Conservation (phyloP, 2,113 vertebrate genomes). For the Sapajus apella region DNA sequence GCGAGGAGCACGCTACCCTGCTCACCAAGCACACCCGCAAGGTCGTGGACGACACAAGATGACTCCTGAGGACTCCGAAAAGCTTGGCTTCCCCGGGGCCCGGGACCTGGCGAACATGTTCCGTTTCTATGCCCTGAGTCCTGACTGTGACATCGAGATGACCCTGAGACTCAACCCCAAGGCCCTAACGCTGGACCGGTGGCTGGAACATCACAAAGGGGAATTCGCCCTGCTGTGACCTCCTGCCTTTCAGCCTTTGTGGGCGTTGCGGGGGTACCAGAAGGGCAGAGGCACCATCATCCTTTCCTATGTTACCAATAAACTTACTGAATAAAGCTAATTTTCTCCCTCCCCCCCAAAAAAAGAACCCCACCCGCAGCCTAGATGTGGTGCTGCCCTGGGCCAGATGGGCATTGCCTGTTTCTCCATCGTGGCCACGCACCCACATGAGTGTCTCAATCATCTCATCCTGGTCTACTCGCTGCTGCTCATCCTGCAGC, state of each 20-base stretch:
- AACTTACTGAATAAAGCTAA: conserved; percentile 51
- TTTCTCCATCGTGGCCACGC: conserved; percentile 89
- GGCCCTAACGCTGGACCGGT: conserved; percentile 78
- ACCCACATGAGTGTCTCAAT: conserved; percentile 78
- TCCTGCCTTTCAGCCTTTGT: not conserved
- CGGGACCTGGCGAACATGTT: conserved; percentile 81
- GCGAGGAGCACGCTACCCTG: conserved; percentile 68
- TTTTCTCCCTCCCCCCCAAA: conserved; percentile 36
- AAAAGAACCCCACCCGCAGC: conserved; percentile 90
- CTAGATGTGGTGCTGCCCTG: conserved; percentile 88
- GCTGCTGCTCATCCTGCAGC: conserved; percentile 89
- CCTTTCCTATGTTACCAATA: no score
- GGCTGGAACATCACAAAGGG: conserved; percentile 72
- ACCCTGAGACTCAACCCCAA: conserved; percentile 82
- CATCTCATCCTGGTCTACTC: conserved; percentile 90
- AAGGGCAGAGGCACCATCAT: not conserved
- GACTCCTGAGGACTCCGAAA: conserved; percentile 75
- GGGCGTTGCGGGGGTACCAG: no score
- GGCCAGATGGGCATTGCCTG: conserved; percentile 91
- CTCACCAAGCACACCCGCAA: conserved; percentile 76
- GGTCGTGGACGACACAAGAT: conserved; percentile 72
- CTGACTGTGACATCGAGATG: conserved; percentile 71
- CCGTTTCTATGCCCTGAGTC: conserved; percentile 79
- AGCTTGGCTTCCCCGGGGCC: conserved; percentile 65
- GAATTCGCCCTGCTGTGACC: conserved; percentile 64